Conservation (phyloP, 2,888 invertebrate genomes). For the Trissolcus japonicus region DNA sequence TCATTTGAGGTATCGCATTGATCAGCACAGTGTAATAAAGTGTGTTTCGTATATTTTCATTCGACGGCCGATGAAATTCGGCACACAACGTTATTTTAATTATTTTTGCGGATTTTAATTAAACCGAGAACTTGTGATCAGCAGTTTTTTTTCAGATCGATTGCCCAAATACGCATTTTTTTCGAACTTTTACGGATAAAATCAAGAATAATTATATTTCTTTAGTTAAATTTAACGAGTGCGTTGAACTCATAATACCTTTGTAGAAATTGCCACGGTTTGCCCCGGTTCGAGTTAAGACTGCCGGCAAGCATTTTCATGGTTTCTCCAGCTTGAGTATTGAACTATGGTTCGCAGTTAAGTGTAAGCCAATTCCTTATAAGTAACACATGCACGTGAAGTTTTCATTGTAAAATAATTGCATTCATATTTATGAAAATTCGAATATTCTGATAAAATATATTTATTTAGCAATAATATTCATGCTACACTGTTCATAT, state of each 20-base stretch:
- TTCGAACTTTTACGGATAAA: constrained; percentile 1
- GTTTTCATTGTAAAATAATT: constrained; percentile 37
- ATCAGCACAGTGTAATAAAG: constrained; percentile 24
- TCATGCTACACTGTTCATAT: no score
- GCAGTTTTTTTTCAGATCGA: constrained; percentile 4
- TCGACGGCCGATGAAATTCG: background rate
- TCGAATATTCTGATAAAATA: constrained; percentile 1
- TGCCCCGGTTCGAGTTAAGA: constrained; percentile 52
- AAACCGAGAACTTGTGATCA: constrained; percentile 12
- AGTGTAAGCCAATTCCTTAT: constrained; percentile 53
- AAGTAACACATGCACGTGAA: constrained; percentile 39
- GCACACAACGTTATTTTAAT: constrained; percentile 3
- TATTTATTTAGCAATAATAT: background rate
- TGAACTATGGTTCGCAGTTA: constrained; percentile 55
- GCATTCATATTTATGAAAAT: constrained; percentile 30
- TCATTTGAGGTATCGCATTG: background rate
- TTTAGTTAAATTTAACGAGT: constrained; percentile 20
- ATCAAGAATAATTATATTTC: constrained; percentile 40
- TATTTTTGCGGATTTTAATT: constrained; percentile 22
- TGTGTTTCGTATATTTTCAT: constrained; percentile 12
- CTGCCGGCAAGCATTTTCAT: constrained; percentile 47
- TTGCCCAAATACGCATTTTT: background rate
- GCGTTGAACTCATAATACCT: constrained; percentile 55
- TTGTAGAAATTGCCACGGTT: constrained; percentile 54
- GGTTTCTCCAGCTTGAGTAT: constrained; percentile 54